Base-by-base conservation (phyloP, 2,888 invertebrate species). In the Folsomia manolachei region DNA sequence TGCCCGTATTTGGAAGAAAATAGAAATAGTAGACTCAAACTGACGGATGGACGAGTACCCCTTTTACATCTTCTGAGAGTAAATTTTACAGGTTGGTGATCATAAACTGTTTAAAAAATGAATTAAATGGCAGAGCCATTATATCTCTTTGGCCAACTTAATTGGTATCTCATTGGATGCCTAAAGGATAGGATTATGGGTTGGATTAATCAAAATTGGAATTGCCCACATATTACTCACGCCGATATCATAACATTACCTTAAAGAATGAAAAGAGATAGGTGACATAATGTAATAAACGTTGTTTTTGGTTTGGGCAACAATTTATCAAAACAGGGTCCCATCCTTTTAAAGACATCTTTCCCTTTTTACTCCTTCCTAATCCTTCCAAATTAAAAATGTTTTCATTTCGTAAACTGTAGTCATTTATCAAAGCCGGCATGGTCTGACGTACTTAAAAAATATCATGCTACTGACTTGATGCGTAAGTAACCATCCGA, bases 341-440 rank as follows among this genome's bases (percentile, higher is more conserved):
- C 64, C 11, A n/a, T 66, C 65, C 65, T 66, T 66, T 66, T 66
- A 66, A 2, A 66, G 65, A 4, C 52, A 66, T 66, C 65, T 27
- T 52, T 66, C n/a, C n/a, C n/a, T n/a, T n/a, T n/a, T n/a, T 14
- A 23, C 62, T 24, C 62, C 24, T 21, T 60, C 60, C 21, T 23
- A 23, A 24, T 19, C 62, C 25, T 11, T 19, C 62, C 62, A 62
- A 24, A 56, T 56, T 14, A 56, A 63, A 63, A 27, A n/a, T 63
- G 63, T 63, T 63, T 63, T 63, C 63, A 18, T 27, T 62, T 63
- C 63, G 18, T 27, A 63, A 63, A 63, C 21, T 56, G 2, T 19
- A 7, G 21, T 56, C 56, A 56, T 63, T 63, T 63, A 27, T 25
- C 63, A 63, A 39, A 39, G 7, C 39, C 39, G 14, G 39, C 39